Conservation (phyloP, 1,140 invertebrate species). For the Homarus americanus region DNA sequence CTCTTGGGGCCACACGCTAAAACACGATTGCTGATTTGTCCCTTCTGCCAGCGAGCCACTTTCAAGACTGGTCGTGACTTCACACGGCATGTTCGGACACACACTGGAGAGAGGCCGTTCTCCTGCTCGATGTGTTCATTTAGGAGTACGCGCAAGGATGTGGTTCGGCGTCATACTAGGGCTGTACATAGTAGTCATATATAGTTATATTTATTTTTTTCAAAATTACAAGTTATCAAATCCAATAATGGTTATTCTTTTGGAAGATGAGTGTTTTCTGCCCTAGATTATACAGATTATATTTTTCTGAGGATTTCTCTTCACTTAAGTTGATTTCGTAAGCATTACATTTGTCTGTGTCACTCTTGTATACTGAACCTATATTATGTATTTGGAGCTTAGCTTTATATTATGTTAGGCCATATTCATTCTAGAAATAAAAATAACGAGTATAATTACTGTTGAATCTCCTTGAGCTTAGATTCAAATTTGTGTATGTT, state of each 20-base stretch:
- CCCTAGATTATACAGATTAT: not conserved
- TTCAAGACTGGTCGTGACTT: conserved; percentile 31
- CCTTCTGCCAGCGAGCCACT: conserved; percentile 9
- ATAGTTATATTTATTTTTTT: not conserved
- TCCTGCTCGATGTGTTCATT: conserved; percentile 53
- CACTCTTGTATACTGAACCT: not conserved
- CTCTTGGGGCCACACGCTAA: conserved; percentile 15
- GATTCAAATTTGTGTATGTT: too few relatives aligned
- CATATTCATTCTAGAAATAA: not conserved
- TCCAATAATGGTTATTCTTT: not conserved
- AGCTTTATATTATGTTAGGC: not conserved
- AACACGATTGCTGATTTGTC: conserved; percentile 6
- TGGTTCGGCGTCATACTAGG: not conserved
- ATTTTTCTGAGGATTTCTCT: not conserved
- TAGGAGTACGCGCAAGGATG: conserved; percentile 16
- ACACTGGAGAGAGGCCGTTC: conserved; percentile 54
- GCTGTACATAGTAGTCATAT: not conserved
- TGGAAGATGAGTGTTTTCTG: not conserved
- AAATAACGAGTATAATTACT: not conserved
- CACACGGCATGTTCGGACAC: conserved; percentile 37
- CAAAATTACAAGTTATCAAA: not conserved
- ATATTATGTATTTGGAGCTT: conserved; percentile 9
- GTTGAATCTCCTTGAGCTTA: too few relatives aligned
- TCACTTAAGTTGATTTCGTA: not conserved
- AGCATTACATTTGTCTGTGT: not conserved